Percentiles rank a stretch among this genome's conserved stretches.
Conservation (phyloP, 2,113 vertebrate genomes). For the Laterallus jamaicensis region DNA sequence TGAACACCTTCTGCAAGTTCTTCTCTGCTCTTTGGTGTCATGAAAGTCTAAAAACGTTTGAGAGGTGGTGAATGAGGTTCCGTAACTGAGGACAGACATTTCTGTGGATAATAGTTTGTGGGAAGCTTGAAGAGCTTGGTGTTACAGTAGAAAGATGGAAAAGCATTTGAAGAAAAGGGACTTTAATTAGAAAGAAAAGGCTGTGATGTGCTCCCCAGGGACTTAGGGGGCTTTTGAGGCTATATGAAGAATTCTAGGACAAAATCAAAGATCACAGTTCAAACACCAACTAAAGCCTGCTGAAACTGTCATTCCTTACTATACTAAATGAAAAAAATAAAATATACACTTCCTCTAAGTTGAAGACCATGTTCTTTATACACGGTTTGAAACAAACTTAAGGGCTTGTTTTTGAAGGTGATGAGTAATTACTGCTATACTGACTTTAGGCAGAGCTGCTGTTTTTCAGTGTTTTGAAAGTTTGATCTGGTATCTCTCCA, state of each 20-base stretch:
- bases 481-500: neutral
- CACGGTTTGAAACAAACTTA: neutral
- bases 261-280: constrained; percentile 3
- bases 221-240: neutral
- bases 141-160: neutral
- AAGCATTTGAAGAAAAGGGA: neutral
- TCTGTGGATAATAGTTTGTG: neutral
- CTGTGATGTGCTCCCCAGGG: neutral
- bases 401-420: neutral
- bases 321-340: neutral
- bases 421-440: neutral
- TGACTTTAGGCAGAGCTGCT: neutral
- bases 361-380: neutral
- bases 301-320: neutral
- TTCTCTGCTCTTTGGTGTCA: neutral
- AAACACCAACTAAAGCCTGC: neutral
- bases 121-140: neutral
- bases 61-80: neutral
- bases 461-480: neutral
- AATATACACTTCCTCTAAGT: neutral
- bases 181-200: neutral
- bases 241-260: neutral
- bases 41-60: neutral
- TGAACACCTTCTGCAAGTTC: neutral
- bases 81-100: neutral